These are phyloP conservation scores for Caenorhabditis angaria DNA, from an alignment of 2,888 invertebrate genomes.

Conservation along the genomic window DNA sequence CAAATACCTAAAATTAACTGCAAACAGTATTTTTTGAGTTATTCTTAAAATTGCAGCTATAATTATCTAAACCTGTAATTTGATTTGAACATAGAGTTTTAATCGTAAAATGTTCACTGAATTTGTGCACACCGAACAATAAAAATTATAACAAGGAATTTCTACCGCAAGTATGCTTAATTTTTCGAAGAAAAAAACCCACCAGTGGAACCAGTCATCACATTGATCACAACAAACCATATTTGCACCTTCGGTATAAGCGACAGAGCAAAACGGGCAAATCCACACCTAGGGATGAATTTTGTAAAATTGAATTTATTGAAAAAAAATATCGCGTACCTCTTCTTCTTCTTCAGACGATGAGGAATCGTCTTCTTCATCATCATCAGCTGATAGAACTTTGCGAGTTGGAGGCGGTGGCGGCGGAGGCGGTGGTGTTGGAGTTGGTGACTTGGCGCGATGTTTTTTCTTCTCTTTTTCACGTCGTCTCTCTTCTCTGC, in stretches of 20 bases:
- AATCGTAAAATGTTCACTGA: too few relatives aligned
- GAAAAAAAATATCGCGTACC: slow-evolving; percentile 12
- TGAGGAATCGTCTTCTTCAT: slow-evolving; percentile 18
- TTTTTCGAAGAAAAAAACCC: slow-evolving; percentile 14
- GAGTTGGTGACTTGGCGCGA: background rate
- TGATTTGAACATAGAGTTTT: too few relatives aligned
- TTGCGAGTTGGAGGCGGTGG: background rate
- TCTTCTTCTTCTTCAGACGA: slow-evolving; percentile 12
- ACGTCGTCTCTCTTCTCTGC: slow-evolving; percentile 8
- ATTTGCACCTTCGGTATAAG: slow-evolving; percentile 66
- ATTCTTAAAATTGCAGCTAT: too few relatives aligned
- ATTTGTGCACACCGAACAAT: too few relatives aligned
- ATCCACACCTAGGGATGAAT: slow-evolving; percentile 71
- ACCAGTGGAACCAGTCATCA: slow-evolving; percentile 71
- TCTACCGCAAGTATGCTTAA: background rate
- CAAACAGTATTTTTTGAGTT: too few relatives aligned
- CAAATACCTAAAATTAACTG: too few relatives aligned
- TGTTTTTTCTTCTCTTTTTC: background rate
- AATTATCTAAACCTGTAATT: too few relatives aligned
- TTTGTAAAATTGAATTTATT: too few relatives aligned
- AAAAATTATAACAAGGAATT: too few relatives aligned
- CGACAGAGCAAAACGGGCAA: slow-evolving; percentile 68
- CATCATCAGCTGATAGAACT: slow-evolving; percentile 7
- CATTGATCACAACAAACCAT: slow-evolving; percentile 70
- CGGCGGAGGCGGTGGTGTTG: slow-evolving; percentile 9